Evolutionary conservation across 92 coral and sea anemone species (phyloP), one percentile per base, ranked within the genome.

Genomic region (Epizoanthus rinbou): DNA sequence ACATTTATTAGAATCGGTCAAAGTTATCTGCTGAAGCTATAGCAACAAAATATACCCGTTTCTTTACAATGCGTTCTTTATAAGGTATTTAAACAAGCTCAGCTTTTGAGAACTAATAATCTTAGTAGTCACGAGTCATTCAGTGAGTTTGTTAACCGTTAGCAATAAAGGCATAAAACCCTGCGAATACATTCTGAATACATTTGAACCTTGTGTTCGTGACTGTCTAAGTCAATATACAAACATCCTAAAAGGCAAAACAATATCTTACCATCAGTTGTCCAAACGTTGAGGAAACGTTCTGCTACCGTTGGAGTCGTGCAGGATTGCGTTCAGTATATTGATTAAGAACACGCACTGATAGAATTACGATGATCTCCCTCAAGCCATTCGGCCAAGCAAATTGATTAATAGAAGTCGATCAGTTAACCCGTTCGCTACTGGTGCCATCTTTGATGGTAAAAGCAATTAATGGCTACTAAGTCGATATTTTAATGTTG

Each of bases 401-500:
- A 50, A 25, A 17, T 58, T 76, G 67, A 57, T 76, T n/a, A 60
- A 41, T 58, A 74, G 59, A n/a, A n/a, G 8, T 52, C 57, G 80
- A 33, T n/a, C n/a, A n/a, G 13, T 59, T 37, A 76, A 76, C 68
- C 81, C 67, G 81, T 28, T 76, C 53, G 18, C 69, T 35, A 41
- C 81, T 60, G 81, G 81, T 76, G 81, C 43, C 69, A 24, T 41
- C 19, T 76, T 37, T 76, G 81, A 58, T 76, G 69, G 57, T 39
- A 23, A 37, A 39, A 18, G 37, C n/a, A 58, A 76, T 58, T 58
- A 76, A 76, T 75, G 69, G 59, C 45, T 28, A 41, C 69, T n/a
- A 54, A 35, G 45, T 58, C 81, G 69, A 76, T 59, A 37, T 52
- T 56, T 24, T 74, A 64, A 56, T 57, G 31, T 74, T 52, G 80